Base-by-base conservation (phyloP, 1,140 invertebrate genomes). In the Danaus plexippus region DNA sequence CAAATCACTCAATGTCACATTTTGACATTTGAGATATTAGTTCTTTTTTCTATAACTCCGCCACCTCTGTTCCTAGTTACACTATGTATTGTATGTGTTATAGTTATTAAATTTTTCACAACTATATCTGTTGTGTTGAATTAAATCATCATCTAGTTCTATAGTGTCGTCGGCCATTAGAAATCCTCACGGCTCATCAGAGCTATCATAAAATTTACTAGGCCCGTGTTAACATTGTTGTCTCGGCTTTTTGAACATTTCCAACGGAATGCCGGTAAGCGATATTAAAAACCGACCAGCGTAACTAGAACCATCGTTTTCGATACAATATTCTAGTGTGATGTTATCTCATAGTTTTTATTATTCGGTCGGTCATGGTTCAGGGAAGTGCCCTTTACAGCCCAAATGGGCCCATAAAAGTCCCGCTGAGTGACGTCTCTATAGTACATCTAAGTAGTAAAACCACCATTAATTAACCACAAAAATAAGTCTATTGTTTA, bases 1-100 rank as follows among this genome's bases (percentile, higher is more conserved):
- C 87, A 88, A 88, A 88, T 87, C 87, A 88, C 86, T 88, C 87
- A 88, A 82, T 87, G 87, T 88, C 85, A 87, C 84, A 80, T 87
- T 88, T 88, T 87, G 85, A 87, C 87, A 87, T 87, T 85, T 86
- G 85, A 87, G 87, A 88, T 88, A 88, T 88, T 88, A 88, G 82
- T 80, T 88, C 75, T 86, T 87, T 87, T 87, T 87, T 87, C 84
- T 85, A 82, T 83, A 81, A 79, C 76, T 76, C 73, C 75, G 73
- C 74, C 79, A 77, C 75, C 76, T 83, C 76, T 77, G 75, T 64
- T 43, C 57, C 55, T 57, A 61, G 59, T 45, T 55, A 49, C 54
- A 45, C 50, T 59, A 53, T 55, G 50, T 42, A 32, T 32, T 32
- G 22, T 32, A 32, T 32, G 7, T 32, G 22, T 32, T 32, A 32